Base-by-base conservation (phyloP, 2,888 invertebrate species). In the Drosophila barbarae region DNA sequence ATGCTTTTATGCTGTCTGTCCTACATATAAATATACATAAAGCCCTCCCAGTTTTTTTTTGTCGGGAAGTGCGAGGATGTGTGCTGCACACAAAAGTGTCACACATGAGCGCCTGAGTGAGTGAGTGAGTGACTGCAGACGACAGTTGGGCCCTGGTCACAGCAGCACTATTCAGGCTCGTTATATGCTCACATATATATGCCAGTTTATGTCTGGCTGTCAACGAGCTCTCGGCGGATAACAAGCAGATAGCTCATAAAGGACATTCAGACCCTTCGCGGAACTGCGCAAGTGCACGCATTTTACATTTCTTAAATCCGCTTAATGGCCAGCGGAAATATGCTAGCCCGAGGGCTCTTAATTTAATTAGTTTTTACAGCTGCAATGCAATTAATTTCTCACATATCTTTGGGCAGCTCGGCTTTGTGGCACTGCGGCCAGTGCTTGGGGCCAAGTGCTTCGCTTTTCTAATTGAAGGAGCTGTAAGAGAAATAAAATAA, bases 1-100 rank as follows among this genome's bases (percentile, higher is more conserved):
- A 56, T n/a, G 21, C 15, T 15, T 15, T 21, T 28, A 35, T 28
- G 26, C 26, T 42, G 21, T 53, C n/a, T 26, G 13, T 53, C 2
- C 15, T 12, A 6, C 3, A 30, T 28, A 21, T 56, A 42, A 42
- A 42, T 38, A 10, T 30, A 15, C 21, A 12, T 32, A 32, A 5
- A 10, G 30, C 5, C 28, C 13, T 42, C 6, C 15, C 26, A n/a
- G 13, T 34, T 39, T 26, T 34, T 39, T 26, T 50, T 36, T n/a
- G 47, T 49, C 35, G 50, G 51, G 61, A 46, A 69, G 61, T 68
- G 55, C 54, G 60, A 68, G 66, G 59, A 59, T 71, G 21, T 34
- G 28, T 18, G 59, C 56, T 76, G 74, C 79, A 84, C 69, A 77
- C 74, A 81, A 86, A 82, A 74, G 74, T 56, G 71, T 76, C 54